Conservation (phyloP, 2,113 vertebrate species). For the Pao palembangensis region DNA sequence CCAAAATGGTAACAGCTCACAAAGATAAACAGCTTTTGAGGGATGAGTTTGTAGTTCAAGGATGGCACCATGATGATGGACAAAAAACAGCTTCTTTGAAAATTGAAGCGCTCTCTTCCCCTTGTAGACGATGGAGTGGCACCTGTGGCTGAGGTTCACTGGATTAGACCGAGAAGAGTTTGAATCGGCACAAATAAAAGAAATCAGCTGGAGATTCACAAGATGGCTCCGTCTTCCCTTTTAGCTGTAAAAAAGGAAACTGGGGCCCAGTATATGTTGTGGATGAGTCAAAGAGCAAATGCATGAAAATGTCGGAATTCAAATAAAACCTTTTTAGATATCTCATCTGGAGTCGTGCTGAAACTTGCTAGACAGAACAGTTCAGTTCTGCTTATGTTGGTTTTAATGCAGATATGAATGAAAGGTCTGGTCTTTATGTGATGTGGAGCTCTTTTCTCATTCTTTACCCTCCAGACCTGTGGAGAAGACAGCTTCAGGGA, state of each 20-base stretch:
- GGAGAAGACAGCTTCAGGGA: too few species aligned
- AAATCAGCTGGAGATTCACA: not conserved
- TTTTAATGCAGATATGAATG: too few species aligned
- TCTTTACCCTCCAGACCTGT: too few species aligned
- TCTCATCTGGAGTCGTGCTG: not conserved
- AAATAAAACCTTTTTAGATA: not conserved
- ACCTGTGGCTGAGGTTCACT: slow-evolving; percentile 34
- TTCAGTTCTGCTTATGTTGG: too few species aligned
- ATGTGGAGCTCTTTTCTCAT: too few species aligned
- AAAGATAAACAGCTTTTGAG: slow-evolving; percentile 44
- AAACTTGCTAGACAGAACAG: too few species aligned
- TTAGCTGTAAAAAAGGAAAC: too few species aligned
- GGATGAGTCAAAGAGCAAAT: too few species aligned
- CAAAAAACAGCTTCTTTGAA: slow-evolving; percentile 54
- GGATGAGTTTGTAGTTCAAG: slow-evolving; percentile 60
- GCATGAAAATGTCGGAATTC: not conserved
- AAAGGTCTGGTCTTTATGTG: too few species aligned
- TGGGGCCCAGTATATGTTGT: too few species aligned
- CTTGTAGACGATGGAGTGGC: slow-evolving; percentile 29
- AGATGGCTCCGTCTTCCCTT: too few species aligned
- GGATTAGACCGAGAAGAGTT: slow-evolving; percentile 2
- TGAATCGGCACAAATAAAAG: slow-evolving; percentile 11
- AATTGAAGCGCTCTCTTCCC: slow-evolving; percentile 40
- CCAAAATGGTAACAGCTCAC: slow-evolving; percentile 24
- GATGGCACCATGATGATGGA: slow-evolving; percentile 35